Evolutionary conservation across 2,113 vertebrate species (phyloP).

Genomic region (Alectura lathami): DNA sequence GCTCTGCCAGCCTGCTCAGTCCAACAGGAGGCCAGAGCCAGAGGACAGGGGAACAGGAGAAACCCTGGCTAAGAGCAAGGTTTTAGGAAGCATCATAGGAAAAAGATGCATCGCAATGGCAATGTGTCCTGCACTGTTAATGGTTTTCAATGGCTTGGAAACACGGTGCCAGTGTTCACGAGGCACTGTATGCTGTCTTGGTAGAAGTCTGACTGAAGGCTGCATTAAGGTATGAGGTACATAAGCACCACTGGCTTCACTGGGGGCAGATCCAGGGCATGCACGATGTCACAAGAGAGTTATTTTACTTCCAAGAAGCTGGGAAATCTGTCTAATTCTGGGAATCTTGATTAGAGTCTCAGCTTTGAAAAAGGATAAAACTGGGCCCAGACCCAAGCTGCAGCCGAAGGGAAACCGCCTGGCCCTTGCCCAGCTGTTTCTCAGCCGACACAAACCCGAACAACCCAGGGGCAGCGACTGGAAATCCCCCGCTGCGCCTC

Average conservation of each 20-base stretch:
- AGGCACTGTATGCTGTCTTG: neutral
- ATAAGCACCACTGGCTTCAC: neutral
- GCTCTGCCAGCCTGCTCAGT: neutral
- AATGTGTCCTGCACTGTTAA: rapidly evolving
- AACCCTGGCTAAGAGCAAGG: neutral
- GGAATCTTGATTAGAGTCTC: neutral
- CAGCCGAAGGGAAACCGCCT: neutral
- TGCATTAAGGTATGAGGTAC: rapidly evolving
- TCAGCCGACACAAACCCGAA: neutral
- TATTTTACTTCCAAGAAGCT: neutral
- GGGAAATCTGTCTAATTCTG: neutral
- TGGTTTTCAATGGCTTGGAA: neutral
- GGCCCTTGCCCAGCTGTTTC: neutral
- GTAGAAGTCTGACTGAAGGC: neutral
- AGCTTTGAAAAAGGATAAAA: neutral
- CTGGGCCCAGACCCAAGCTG: neutral
- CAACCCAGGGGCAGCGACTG: neutral
- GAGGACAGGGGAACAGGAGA: neutral
- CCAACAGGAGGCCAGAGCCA: neutral
- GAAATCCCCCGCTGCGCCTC: too few relatives aligned
- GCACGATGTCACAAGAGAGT: rapidly evolving
- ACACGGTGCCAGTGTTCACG: rapidly evolving
- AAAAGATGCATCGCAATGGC: rapidly evolving
- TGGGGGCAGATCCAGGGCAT: neutral
- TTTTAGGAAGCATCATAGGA: neutral